Evolutionary conservation across 30 jellyfish, hydroid and myxozoan species (phyloP), one percentile per base, ranked within the genome.

Genomic region (Chironex yamaguchii): DNA sequence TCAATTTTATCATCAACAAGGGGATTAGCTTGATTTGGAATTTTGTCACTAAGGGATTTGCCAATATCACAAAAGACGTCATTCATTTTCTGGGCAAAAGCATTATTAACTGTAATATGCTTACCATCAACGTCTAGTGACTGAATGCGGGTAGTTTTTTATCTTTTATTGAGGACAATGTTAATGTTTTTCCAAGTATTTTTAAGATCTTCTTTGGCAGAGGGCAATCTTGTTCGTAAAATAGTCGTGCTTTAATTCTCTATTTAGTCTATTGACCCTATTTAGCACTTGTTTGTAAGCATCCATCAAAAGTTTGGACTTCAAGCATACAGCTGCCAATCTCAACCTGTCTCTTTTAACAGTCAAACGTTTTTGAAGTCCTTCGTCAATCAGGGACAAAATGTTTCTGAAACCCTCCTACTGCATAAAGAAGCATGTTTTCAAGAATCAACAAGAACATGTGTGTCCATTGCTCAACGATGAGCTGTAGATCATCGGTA

Each of bases 1-100:
- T 0, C 76, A 20, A 49, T 35, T 0, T 81, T 66, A 81, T 81
- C 52, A 29, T 76, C 35, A 6, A 63, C 28, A 34, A 81, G 84
- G 1, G 75, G 76, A 67, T 62, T 64, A 62, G 91, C 32, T 81
- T 69, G 21, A 3, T 51, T 26, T 25, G 82, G 54, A 4, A 35
- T 58, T 35, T 79, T 62, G 71, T 63, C 82, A 79, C 76, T 62
- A 28, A 67, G 63, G 29, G 82, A 20, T 0, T 62, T 63, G 11
- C 82, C 82, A 62, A 79, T 62, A 29, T 0, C 66, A 1, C 90
- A 62, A 49, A 79, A 79, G 54, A 58, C 63, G 72, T 79, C 76
- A 71, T 71, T 71, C 79, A 79, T 79, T 1, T 72, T n/a, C 30
- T 24, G 21, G 14, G 82, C 82, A 26, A 79, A 36, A 34, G 78